A percentile compares a stretch with the other conserved stretches of the same genome.
Evolutionary conservation across 2,113 vertebrate species (phyloP).

Genomic region (Accipiter virgatus): DNA sequence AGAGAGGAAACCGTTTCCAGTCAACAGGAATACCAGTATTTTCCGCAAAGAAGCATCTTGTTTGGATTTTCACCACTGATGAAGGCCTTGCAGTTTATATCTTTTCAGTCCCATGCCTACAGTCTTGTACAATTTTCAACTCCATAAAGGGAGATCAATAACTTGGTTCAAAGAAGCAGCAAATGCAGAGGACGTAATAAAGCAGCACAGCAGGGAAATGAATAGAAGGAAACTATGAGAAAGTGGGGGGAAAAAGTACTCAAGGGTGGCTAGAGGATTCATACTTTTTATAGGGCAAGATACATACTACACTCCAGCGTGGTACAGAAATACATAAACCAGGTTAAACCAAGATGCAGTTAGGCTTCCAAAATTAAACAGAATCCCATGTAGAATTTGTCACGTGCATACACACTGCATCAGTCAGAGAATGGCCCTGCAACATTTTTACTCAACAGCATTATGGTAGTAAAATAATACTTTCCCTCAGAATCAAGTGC

Average conservation of each 20-base stretch:
- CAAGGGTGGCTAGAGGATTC: neutral
- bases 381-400: neutral
- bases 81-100: neutral
- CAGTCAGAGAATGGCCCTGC: fast-evolving
- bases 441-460: neutral
- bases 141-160: neutral
- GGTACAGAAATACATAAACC: neutral
- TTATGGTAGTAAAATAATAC: neutral
- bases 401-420: neutral
- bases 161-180: neutral
- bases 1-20: neutral
- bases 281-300: neutral
- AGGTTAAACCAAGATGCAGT: neutral
- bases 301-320: neutral
- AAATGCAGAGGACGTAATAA: neutral
- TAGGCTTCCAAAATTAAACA: neutral
- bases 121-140: neutral
- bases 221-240: neutral
- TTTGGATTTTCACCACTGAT: neutral
- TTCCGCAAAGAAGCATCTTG: neutral
- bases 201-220: neutral
- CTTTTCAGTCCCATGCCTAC: neutral
- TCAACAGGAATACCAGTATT: neutral
- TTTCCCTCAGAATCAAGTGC: neutral
- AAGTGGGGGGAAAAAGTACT: neutral